These are phyloP conservation scores for Aricia agestis DNA, from an alignment of 1,140 invertebrate genomes.

Conservation along the genomic window DNA sequence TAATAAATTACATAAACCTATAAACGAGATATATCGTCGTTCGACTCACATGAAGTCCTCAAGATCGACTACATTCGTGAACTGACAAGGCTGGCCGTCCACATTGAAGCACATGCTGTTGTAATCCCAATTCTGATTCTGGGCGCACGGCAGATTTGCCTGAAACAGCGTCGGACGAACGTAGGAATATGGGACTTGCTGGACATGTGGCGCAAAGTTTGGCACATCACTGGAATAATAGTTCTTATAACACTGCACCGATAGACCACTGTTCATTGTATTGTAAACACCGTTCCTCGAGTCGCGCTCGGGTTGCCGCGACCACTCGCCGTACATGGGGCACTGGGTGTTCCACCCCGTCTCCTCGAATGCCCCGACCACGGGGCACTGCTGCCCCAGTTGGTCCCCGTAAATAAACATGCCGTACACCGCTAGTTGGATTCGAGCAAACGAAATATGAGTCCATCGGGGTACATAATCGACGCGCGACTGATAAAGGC, in stretches of 20 bases:
- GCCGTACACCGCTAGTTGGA: conserved; percentile 25
- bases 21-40: not conserved
- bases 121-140: conserved; percentile 77
- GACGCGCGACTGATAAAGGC: conserved; percentile 60
- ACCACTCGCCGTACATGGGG: conserved; percentile 46
- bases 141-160: conserved; percentile 72
- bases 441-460: conserved; percentile 42
- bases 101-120: conserved; percentile 77
- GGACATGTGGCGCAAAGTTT: conserved; percentile 32
- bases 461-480: conserved; percentile 66
- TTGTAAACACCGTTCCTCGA: conserved; percentile 37
- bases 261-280: conserved; percentile 33
- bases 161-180: conserved; percentile 27
- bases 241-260: conserved; percentile 48
- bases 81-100: conserved; percentile 79
- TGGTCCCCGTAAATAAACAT: conserved; percentile 58
- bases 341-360: conserved; percentile 50
- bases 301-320: conserved; percentile 36
- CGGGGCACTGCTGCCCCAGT: conserved; percentile 38
- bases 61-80: conserved; percentile 79
- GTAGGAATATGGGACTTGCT: conserved; percentile 27
- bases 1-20: not conserved
- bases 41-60: conserved; percentile 83
- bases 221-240: conserved; percentile 37
- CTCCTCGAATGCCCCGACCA: conserved; percentile 41